These are phyloP conservation scores for Rhabdornis inornatus DNA, from an alignment of 2,113 vertebrate species.

Conservation along the genomic window DNA sequence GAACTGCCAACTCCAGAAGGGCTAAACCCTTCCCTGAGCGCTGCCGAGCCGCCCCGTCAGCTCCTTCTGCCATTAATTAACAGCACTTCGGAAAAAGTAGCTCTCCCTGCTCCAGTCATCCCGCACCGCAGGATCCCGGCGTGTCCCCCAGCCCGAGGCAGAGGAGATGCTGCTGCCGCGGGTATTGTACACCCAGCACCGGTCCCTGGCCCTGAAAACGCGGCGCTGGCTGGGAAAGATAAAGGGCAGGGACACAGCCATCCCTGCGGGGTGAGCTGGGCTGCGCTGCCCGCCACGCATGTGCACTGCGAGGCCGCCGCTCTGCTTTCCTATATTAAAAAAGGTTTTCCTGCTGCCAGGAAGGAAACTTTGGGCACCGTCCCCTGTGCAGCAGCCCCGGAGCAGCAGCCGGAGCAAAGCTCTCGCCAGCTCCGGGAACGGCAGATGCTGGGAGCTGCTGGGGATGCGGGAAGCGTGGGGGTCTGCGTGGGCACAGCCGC, in stretches of 20 bases:
- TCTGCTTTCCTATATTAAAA: neutral
- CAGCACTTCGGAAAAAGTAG: neutral
- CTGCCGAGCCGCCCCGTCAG: neutral
- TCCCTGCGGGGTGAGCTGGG: neutral
- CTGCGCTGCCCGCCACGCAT: neutral
- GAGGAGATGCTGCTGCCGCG: neutral
- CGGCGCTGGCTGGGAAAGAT: neutral
- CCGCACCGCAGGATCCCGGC: neutral
- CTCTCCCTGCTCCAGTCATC: neutral
- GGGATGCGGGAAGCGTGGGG: neutral
- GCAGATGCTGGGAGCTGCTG: neutral
- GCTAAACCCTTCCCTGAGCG: neutral
- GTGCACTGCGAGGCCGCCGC: neutral
- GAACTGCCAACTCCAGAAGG: neutral
- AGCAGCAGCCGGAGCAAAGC: neutral
- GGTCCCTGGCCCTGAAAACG: neutral
- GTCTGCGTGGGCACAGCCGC: neutral
- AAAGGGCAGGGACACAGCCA: neutral
- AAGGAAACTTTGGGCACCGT: conserved; percentile 33
- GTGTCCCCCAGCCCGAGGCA: neutral
- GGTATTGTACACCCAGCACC: fast-evolving
- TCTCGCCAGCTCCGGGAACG: neutral
- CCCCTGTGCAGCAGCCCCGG: neutral
- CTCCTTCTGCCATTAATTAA: neutral
- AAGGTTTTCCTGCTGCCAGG: neutral